Conservation (phyloP, 2,113 vertebrate species). For the Crotophaga sulcirostris region DNA sequence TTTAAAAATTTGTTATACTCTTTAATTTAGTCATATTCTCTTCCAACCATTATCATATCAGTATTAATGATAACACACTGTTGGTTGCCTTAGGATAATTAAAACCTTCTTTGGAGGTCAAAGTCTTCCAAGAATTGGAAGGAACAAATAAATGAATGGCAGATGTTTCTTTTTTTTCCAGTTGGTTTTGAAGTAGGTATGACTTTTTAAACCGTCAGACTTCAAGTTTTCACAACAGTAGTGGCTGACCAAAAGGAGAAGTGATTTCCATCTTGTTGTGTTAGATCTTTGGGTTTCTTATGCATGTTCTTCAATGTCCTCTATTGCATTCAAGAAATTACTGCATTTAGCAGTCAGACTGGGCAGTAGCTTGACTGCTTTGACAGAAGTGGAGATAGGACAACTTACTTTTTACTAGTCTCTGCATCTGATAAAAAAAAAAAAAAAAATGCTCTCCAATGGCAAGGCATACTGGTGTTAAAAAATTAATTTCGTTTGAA, state of each 20-base stretch:
- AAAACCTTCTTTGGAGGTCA: background rate
- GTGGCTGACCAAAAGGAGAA: background rate
- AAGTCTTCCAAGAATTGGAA: background rate
- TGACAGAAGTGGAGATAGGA: background rate
- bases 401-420: background rate
- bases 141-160: background rate
- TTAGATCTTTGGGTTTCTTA: background rate
- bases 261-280: background rate
- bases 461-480: background rate
- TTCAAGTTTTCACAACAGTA: background rate
- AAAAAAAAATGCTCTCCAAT: background rate
- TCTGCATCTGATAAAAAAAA: background rate
- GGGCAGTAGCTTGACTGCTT: background rate
- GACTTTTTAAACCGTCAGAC: background rate
- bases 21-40: background rate
- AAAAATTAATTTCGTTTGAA: background rate
- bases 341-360: background rate
- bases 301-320: background rate
- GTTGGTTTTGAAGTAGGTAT: background rate
- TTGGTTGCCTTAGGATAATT: background rate
- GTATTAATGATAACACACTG: background rate
- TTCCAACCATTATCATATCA: background rate
- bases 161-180: background rate
- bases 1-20: background rate
- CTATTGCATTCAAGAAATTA: background rate